These are phyloP conservation scores for Buteo buteo DNA, from an alignment of 2,113 vertebrate species.

Conservation along the genomic window DNA sequence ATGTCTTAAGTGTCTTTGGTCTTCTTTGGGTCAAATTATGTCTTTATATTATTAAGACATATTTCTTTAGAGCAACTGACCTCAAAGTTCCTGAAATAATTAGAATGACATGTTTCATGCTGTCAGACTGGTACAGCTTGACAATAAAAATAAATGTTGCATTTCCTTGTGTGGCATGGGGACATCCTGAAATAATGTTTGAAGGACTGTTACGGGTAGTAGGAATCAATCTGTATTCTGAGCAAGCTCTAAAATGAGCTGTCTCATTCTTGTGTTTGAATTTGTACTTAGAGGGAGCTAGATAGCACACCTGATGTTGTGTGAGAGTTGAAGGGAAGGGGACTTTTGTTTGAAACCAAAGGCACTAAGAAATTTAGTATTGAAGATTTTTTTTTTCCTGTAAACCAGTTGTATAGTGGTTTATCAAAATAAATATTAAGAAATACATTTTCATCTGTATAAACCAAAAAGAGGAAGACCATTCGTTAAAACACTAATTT, in stretches of 20 bases:
- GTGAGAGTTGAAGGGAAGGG: neutral
- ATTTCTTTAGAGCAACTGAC: neutral
- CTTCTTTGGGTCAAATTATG: neutral
- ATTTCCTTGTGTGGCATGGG: neutral
- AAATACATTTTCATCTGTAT: neutral
- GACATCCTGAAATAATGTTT: neutral
- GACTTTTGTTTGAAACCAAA: neutral
- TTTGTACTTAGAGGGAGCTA: neutral
- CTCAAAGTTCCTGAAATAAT: neutral
- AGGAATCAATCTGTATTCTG: neutral
- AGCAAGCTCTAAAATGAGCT: neutral
- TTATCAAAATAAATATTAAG: neutral
- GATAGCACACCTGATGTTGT: neutral
- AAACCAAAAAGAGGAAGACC: accelerated
- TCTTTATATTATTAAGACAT: neutral
- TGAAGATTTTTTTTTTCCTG: neutral
- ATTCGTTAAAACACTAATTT: neutral
- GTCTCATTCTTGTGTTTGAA: neutral
- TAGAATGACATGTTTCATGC: neutral
- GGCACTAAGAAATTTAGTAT: accelerated
- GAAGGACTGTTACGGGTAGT: neutral
- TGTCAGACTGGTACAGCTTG: neutral
- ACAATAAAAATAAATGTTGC: neutral
- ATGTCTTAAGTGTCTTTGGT: neutral
- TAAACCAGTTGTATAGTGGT: accelerated